Base-by-base conservation (phyloP, 2,797 vertebrate genomes). In the Allobates femoralis region DNA sequence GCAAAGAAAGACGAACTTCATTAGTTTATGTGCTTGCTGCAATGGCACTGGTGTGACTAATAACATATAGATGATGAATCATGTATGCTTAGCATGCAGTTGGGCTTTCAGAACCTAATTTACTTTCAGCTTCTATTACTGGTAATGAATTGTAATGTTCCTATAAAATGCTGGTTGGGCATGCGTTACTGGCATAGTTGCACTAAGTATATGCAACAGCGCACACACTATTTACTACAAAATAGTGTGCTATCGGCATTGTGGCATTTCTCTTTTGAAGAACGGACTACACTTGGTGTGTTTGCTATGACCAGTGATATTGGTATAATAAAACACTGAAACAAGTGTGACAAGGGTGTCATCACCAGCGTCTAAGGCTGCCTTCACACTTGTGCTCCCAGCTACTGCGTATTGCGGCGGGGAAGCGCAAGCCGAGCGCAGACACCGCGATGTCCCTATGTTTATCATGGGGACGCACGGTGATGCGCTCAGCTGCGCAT, bases 1-100 rank as follows among this genome's bases (percentile, higher is more conserved):
- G 56, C 79, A 84, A 87, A 89, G 85, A 75, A 91, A 91, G 89
- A 86, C 79, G 77, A 85, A 67, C 84, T 91, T 90, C 88, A 89
- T 91, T 91, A 90, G 66, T 55, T 81, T 89, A 84, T 74, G 86
- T 86, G 34, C 82, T 50, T 73, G 85, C 84, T 88, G 88, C 89
- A 83, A 55, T 66, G 66, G n/a, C 51, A 74, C 58, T 26, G 67
- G 64, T 60, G 41, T 79, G 75, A 73, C 81, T 87, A 67, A 83
- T 76, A 75, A 51, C 71, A 69, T 75, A 74, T 37, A 37, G 51
- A 78, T 77, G 74, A 87, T 79, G 75, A 51, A 87, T 83, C 32
- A 71, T 77, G 50, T 28, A 58, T n/a, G 74, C 53, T 79, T 87
- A 69, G 10, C 58, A 55, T 37, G 64, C 71, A 83, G 21, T 56